Evolutionary conservation across 2,888 invertebrate genomes (phyloP).

Genomic region (Unio pictorum): DNA sequence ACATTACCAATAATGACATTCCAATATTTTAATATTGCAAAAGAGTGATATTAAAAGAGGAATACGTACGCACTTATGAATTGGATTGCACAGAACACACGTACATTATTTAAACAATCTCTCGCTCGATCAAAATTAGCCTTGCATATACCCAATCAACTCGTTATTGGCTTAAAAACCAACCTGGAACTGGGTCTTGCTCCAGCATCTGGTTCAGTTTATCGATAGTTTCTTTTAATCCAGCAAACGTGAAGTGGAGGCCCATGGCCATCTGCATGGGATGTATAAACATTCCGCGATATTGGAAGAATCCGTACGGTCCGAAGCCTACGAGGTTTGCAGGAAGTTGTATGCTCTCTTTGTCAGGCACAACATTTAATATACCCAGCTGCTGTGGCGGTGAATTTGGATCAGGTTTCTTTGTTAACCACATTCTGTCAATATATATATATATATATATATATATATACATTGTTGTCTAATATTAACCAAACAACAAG

Average conservation of each 20-base stretch:
- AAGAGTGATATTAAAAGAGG: too few relatives aligned
- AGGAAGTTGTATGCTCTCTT: conserved; percentile 8
- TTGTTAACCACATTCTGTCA: conserved; percentile 48
- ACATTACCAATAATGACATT: too few relatives aligned
- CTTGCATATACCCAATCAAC: too few relatives aligned
- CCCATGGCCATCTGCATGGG: conserved; percentile 2
- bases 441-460: neutral
- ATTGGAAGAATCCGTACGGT: neutral
- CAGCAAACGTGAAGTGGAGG: conserved; percentile 31
- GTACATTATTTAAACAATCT: too few relatives aligned
- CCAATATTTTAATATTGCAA: too few relatives aligned
- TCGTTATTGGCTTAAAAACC: neutral
- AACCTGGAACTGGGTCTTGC: conserved; percentile 44
- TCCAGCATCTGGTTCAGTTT: conserved; percentile 34
- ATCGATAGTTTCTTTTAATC: conserved; percentile 36
- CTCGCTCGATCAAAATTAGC: too few relatives aligned
- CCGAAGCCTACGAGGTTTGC: neutral
- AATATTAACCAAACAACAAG: neutral
- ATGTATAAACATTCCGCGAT: conserved; percentile 2
- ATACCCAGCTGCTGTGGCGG: conserved; percentile 46
- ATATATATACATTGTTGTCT: neutral
- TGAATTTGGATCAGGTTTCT: conserved; percentile 21
- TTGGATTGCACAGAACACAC: too few relatives aligned
- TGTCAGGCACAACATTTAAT: conserved; percentile 42
- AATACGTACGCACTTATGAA: too few relatives aligned